These are phyloP conservation scores for Xenopus petersii DNA, from an alignment of 2,797 vertebrate genomes.

Conservation along the genomic window DNA sequence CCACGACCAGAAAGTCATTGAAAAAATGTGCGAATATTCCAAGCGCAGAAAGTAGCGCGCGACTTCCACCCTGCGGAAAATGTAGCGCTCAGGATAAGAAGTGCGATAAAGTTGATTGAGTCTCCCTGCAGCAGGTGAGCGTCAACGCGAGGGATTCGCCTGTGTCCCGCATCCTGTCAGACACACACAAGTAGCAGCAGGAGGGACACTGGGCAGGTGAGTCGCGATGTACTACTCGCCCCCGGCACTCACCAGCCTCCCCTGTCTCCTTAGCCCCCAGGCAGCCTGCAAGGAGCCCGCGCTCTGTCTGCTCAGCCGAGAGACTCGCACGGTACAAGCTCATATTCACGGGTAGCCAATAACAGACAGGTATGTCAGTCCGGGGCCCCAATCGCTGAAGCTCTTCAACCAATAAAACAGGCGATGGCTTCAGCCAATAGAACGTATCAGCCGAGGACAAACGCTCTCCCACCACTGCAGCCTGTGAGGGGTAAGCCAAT, in stretches of 20 bases:
- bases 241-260: constrained; percentile 1
- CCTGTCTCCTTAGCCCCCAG: not conserved
- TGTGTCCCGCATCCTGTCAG: not conserved
- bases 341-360: constrained; percentile 29
- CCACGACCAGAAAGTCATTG: no score
- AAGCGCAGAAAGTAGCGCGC: no score
- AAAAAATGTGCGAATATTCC: no score
- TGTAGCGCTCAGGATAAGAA: no score
- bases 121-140: no score
- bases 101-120: no score
- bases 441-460: not conserved
- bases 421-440: constrained; percentile 23
- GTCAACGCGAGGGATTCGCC: no score
- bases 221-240: not conserved
- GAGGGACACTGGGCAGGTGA: constrained; percentile 1
- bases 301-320: constrained; percentile 25
- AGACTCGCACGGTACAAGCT: constrained; percentile 16
- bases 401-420: constrained; percentile 9
- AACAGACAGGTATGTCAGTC: constrained; percentile 10
- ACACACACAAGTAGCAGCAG: constrained; percentile 10
- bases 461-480: constrained; percentile 41
- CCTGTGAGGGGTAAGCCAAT: constrained; percentile 19
- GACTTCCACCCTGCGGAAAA: no score
- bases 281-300: not conserved
- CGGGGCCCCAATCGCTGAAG: constrained; percentile 23